These are phyloP conservation scores for Heptranchias perlo DNA, from an alignment of 2,113 vertebrate genomes.

Conservation along the genomic window DNA sequence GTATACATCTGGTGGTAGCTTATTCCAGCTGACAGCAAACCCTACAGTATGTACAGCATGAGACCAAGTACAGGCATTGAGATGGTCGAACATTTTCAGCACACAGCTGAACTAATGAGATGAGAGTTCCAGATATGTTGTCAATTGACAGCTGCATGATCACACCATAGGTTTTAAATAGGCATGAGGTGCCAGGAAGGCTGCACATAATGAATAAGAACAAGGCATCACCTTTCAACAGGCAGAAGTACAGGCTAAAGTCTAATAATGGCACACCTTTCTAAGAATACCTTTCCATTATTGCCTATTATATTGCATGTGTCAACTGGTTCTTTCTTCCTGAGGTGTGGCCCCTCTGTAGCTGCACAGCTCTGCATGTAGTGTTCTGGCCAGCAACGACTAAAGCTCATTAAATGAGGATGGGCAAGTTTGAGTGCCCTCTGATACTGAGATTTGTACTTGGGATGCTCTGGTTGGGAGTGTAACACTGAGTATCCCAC, in stretches of 20 bases:
- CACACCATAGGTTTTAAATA: background rate
- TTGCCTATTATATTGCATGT: background rate
- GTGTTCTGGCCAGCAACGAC: background rate
- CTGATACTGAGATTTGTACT: background rate
- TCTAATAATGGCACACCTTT: background rate
- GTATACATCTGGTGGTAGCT: background rate
- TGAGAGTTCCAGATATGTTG: background rate
- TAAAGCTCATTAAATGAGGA: background rate
- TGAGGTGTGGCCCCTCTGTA: background rate
- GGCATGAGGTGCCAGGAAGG: background rate
- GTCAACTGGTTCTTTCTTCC: background rate
- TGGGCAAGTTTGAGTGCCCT: background rate
- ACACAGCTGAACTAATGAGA: background rate
- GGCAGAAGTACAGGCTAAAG: background rate
- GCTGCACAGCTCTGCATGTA: background rate
- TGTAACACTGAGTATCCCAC: background rate
- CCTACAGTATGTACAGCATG: background rate
- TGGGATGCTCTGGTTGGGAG: background rate
- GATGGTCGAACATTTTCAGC: background rate
- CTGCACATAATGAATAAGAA: background rate
- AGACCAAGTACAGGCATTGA: background rate
- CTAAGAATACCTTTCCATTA: background rate
- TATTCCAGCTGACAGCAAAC: background rate
- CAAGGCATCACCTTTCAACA: background rate
- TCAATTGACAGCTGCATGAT: background rate